Percentiles rank a stretch among this genome's conserved stretches.
Conservation (phyloP, 2,113 vertebrate species). For the Apeltes quadracus region DNA sequence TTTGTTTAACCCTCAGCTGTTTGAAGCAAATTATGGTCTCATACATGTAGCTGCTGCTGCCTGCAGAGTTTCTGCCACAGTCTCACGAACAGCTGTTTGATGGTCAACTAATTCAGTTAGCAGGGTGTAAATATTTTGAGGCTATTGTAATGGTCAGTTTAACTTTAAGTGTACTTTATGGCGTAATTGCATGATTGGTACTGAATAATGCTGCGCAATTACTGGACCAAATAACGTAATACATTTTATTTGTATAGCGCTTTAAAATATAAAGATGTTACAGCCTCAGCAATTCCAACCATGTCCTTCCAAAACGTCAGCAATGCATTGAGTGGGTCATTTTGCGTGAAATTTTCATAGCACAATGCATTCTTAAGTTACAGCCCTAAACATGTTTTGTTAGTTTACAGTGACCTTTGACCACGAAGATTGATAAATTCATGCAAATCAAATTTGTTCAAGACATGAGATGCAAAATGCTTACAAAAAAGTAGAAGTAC, state of each 20-base stretch:
- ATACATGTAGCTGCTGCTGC: constrained; percentile 18
- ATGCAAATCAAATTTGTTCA: too few relatives aligned
- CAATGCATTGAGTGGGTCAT: too few relatives aligned
- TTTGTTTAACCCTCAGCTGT: constrained; percentile 35
- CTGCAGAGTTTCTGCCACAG: neutral
- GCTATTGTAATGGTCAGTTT: neutral
- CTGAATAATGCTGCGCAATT: neutral
- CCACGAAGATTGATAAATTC: neutral
- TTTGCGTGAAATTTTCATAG: too few relatives aligned
- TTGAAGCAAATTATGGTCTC: neutral
- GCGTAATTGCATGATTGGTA: neutral
- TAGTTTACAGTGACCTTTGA: too few relatives aligned
- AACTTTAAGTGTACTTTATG: neutral
- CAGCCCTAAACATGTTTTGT: too few relatives aligned
- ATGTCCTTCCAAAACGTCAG: neutral
- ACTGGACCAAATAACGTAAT: neutral
- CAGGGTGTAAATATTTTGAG: neutral
- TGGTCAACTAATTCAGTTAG: neutral
- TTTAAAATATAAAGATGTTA: neutral
- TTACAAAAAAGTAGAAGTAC: too few relatives aligned
- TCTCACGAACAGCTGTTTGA: neutral
- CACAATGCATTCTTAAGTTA: too few relatives aligned
- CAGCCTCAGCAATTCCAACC: neutral
- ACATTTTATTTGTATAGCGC: too few relatives aligned
- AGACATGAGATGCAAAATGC: too few relatives aligned